Evolutionary conservation across 2,888 invertebrate species (phyloP).

Genomic region (Papilio protenor): DNA sequence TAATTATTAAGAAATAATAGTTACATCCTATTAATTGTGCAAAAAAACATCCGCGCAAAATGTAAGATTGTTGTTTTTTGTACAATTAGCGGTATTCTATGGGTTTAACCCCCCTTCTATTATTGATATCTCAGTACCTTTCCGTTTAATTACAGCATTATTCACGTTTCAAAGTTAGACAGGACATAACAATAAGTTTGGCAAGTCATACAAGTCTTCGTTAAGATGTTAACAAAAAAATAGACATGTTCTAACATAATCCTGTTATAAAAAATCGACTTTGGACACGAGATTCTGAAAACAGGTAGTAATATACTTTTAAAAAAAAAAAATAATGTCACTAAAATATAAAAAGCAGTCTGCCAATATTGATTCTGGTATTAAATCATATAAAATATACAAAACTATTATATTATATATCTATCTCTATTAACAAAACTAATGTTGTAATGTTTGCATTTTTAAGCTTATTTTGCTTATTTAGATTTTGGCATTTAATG

Average conservation of each 20-base stretch:
- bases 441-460: too few relatives aligned
- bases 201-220: conserved; percentile 1
- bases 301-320: too few relatives aligned
- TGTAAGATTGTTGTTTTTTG: not conserved
- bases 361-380: too few relatives aligned
- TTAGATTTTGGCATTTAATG: too few relatives aligned
- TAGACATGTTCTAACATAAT: not conserved
- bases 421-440: too few relatives aligned
- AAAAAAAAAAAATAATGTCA: too few relatives aligned
- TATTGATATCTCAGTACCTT: not conserved
- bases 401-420: too few relatives aligned
- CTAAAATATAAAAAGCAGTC: too few relatives aligned
- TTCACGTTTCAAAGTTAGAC: not conserved
- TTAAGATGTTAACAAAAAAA: not conserved
- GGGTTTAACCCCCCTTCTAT: not conserved
- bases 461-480: too few relatives aligned
- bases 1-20: not conserved
- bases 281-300: not conserved
- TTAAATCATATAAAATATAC: too few relatives aligned
- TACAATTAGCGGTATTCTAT: not conserved
- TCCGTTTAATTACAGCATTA: not conserved
- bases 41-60: not conserved
- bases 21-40: not conserved
- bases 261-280: not conserved
- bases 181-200: not conserved